Percentiles rank a stretch among this genome's conserved stretches.
Evolutionary conservation across 2,888 invertebrate species (phyloP).

Genomic region (Physocephala rufipes): DNA sequence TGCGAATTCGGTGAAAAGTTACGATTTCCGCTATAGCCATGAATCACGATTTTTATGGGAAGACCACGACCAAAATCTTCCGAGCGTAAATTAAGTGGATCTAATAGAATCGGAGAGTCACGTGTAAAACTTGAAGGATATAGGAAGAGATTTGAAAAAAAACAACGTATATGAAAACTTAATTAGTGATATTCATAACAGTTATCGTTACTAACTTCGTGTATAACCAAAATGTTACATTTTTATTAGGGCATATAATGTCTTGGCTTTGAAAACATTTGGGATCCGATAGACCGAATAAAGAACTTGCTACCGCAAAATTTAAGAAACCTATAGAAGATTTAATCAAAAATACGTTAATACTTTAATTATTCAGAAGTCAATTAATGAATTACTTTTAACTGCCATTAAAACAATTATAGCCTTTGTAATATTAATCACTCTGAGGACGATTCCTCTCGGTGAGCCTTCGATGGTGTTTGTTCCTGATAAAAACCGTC

Average conservation of each 20-base stretch:
- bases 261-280: constrained; percentile 46
- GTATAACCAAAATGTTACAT: constrained; percentile 73
- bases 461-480: too few relatives aligned
- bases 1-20: constrained; percentile 71
- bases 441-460: too few relatives aligned
- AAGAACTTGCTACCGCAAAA: constrained; percentile 46
- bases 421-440: too few relatives aligned
- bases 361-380: too few relatives aligned
- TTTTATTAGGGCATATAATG: constrained; percentile 69
- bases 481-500: too few relatives aligned
- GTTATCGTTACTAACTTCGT: constrained; percentile 66
- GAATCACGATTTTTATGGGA: constrained; percentile 70
- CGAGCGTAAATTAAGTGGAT: constrained; percentile 54
- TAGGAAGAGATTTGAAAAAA: neutral
- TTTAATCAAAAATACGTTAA: too few relatives aligned
- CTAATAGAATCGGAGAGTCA: constrained; percentile 66
- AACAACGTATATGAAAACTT: too few relatives aligned
- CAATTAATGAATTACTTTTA: too few relatives aligned
- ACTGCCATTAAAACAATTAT: too few relatives aligned
- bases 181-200: neutral
- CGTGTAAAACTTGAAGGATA: constrained; percentile 55
- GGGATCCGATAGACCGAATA: constrained; percentile 51
- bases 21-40: constrained; percentile 72
- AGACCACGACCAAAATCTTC: constrained; percentile 58
- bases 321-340: neutral